Evolutionary conservation across 2,888 invertebrate species (phyloP), one percentile per base, ranked within the genome.

Genomic region (Drosophila borborema): DNA sequence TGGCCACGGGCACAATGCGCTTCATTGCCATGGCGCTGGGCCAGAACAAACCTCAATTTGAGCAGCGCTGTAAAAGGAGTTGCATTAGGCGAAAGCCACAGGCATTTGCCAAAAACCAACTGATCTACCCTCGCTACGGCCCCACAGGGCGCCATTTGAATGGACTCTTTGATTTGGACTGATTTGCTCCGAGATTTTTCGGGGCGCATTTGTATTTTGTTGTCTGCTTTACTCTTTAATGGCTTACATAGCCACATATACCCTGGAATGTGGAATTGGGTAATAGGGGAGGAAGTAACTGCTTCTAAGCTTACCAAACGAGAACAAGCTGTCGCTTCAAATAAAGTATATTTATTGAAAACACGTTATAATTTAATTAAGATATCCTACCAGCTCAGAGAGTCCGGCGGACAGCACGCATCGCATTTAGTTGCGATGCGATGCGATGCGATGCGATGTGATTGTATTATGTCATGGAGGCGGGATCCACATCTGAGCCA

Each of bases 31-130:
- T 40, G 38, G 38, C 38, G 63, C 38, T 46, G 51, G 71, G 71
- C 61, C 70, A 48, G 74, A 70, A 71, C 77, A 74, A 77, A 70
- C 77, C 70, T 64, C 77, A 70, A 70, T 40, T 77, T 77, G 69
- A 48, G 69, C 54, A 10, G 28, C 14, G 46, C 23, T 18, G 34
- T 31, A 34, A 16, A 64, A 20, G 59, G 18, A 51, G 49, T 34
- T 34, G 49, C 34, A 51, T 51, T 51, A 51, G 49, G 34, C 49
- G 49, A 51, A 12, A 28, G 28, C 51, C 51, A 4, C 51, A 51
- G 51, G 51, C 51, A 20, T 51, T 59, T 59, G 16, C 36, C 18
- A 12, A 20, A 3, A 51, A 51, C 51, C 51, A 14, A 36, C 51
- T 36, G 51, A 51, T 18, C 4, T 8, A 10, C 49, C 60, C 49